Evolutionary conservation across 2,113 vertebrate genomes (phyloP), one percentile per base, ranked within the genome.

Genomic region (Tachysurus vachellii): DNA sequence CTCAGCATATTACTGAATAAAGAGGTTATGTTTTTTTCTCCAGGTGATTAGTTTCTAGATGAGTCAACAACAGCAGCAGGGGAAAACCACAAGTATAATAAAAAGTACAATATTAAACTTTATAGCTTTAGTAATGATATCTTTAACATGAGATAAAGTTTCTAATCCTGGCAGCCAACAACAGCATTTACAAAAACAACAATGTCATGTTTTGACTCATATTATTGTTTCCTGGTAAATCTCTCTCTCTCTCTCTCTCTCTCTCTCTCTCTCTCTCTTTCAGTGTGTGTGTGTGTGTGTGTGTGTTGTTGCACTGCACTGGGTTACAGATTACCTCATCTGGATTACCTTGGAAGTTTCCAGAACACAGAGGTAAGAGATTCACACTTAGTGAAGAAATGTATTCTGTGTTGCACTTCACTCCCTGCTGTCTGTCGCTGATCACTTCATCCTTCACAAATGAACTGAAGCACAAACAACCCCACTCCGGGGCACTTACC

Each of bases 341-440:
- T 76, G 85, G 76, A 17, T 10, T 0, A 47, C 89, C 59, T 31
- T 87, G 53, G 84, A 91, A 89, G 89, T 92, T 94, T 93, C 91
- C 84, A 76, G 47, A 92, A 89, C 87, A 28, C 90, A 83, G 47
- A 66, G 80, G 31, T 64, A 79, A 1, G 68, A 66, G 17, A 84
- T 89, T 90, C 71, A 84, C 88, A 82, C 70, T 26, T 26, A 79
- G 11, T 10, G 36, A 68, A 83, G 85, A 86, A 88, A 90, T 90
- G 85, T 28, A 79, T 84, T 59, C 44, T 19, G 57, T 66, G 57
- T 70, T 47, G n/a, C 66, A 80, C 54, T 17, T 64, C 42, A 75
- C 81, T 88, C 76, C 66, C 86, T 77, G 50, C 26, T 71, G 80
- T 66, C 50, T 31, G 44, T 76, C 36, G 31, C 44, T 70, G 75